These are phyloP conservation scores for Struthidea cinerea DNA, from an alignment of 2,113 vertebrate genomes.

Conservation along the genomic window DNA sequence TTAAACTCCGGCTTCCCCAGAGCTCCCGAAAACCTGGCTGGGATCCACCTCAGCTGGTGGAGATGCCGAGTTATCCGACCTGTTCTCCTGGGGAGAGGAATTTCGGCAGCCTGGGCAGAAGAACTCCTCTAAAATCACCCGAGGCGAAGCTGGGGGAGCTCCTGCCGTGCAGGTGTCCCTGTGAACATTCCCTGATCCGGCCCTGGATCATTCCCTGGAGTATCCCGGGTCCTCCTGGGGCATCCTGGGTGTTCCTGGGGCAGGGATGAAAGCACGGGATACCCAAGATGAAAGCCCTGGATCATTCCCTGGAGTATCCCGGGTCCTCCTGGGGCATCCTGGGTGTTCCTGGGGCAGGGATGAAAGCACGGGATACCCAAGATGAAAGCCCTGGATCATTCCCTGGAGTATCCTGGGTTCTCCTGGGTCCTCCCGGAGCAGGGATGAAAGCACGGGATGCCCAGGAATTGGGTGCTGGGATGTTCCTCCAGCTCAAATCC, in stretches of 20 bases:
- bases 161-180: neutral
- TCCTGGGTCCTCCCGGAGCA: neutral
- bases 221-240: no score
- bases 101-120: neutral
- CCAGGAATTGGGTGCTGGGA: neutral
- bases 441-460: neutral
- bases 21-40: neutral
- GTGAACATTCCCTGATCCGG: neutral
- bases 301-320: neutral
- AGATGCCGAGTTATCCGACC: neutral
- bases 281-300: no score
- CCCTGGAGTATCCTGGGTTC: no score
- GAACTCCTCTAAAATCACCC: neutral
- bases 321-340: no score
- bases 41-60: rapidly evolving
- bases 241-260: no score
- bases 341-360: neutral
- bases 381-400: no score
- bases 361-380: no score
- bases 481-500: neutral
- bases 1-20: neutral
- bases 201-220: no score
- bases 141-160: neutral
- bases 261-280: no score
- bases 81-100: neutral